Evolutionary conservation across 2,113 vertebrate species (phyloP).

Genomic region (Rhineura floridana): DNA sequence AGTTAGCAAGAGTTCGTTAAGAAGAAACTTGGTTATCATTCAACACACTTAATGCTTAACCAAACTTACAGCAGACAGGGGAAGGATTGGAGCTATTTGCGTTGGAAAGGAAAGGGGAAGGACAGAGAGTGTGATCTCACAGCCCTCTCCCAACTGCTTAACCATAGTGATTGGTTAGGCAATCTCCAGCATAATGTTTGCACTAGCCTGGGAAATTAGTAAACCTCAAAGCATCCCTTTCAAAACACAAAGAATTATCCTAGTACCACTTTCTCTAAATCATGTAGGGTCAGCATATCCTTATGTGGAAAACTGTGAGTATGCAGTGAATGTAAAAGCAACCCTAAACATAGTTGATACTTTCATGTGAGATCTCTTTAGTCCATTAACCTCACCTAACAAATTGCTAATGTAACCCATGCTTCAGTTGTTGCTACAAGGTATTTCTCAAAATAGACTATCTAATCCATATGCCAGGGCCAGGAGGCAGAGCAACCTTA

Average conservation of each 20-base stretch:
- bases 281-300: not conserved
- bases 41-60: not conserved
- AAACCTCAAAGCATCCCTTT: constrained; percentile 35
- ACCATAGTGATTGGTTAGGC: not conserved
- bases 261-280: not conserved
- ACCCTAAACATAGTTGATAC: not conserved
- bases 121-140: not conserved
- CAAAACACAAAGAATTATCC: not conserved
- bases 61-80: not conserved
- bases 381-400: not conserved
- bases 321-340: not conserved
- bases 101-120: not conserved
- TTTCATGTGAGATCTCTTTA: fast-evolving
- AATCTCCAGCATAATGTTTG: constrained; percentile 20
- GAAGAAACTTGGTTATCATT: not conserved
- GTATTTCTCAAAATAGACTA: constrained; percentile 5
- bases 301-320: not conserved
- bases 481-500: constrained; percentile 18
- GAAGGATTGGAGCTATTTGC: not conserved
- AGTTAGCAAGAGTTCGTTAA: constrained; percentile 1
- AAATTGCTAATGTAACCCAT: constrained; percentile 7
- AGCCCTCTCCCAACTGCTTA: not conserved
- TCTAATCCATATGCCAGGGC: constrained; percentile 16
- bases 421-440: too few species aligned
- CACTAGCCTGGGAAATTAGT: not conserved